Percentiles rank a stretch among this genome's conserved stretches.
Conservation (phyloP, 2,888 invertebrate genomes). For the Phengaris alcon region DNA sequence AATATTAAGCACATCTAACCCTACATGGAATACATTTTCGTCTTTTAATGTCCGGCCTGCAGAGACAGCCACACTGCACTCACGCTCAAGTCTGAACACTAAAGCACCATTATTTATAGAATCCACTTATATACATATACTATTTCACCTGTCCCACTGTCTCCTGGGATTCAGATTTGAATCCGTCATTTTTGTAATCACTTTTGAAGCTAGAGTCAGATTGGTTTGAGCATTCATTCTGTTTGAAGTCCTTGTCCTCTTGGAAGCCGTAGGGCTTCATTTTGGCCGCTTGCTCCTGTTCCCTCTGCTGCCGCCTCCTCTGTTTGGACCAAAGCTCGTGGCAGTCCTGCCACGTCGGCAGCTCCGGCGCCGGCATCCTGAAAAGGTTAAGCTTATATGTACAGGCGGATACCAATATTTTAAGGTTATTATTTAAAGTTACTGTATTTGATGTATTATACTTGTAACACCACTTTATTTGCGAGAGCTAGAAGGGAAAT, state of each 20-base stretch:
- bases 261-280: conserved; percentile 44
- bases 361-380: conserved; percentile 89
- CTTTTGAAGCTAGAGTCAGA: conserved; percentile 53
- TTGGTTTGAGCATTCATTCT: conserved; percentile 47
- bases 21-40: conserved; percentile 19
- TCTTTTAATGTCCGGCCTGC: not conserved
- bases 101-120: conserved; percentile 50
- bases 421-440: not conserved
- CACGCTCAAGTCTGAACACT: conserved; percentile 21
- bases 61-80: not conserved
- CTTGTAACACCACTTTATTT: too few relatives aligned
- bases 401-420: not conserved
- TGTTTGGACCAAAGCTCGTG: conserved; percentile 99
- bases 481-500: too few relatives aligned
- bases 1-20: not conserved
- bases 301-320: conserved; percentile 89
- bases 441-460: too few relatives aligned
- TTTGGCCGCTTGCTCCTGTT: conserved; percentile 80
- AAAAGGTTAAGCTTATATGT: conserved; percentile 34
- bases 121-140: conserved; percentile 54
- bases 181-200: conserved; percentile 56
- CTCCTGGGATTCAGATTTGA: conserved; percentile 56
- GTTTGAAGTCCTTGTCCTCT: conserved; percentile 49
- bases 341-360: conserved; percentile 98
- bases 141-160: conserved; percentile 67